Evolutionary conservation across 2,113 vertebrate species (phyloP).

Genomic region (Barnardius zonarius): DNA sequence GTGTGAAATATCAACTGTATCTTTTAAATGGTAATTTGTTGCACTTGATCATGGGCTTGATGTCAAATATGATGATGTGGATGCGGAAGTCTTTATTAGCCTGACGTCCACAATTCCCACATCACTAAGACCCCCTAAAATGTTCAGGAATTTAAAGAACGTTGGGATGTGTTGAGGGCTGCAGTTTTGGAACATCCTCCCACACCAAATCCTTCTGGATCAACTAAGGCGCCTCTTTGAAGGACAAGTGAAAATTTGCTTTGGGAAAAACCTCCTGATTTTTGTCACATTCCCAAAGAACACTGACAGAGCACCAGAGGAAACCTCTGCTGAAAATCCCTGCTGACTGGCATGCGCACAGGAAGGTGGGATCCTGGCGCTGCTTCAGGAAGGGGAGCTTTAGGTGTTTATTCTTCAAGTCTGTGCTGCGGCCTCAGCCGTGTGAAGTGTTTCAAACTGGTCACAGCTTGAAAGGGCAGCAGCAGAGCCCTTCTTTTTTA

Average conservation of each 20-base stretch:
- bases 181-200: background rate
- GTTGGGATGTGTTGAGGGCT: background rate
- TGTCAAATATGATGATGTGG: background rate
- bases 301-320: background rate
- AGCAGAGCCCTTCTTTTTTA: background rate
- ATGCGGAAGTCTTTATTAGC: background rate
- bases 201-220: background rate
- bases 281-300: background rate
- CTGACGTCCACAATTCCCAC: background rate
- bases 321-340: background rate
- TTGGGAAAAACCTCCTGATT: background rate
- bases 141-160: background rate
- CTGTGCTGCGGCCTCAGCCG: background rate
- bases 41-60: background rate
- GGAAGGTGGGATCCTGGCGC: background rate
- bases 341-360: background rate
- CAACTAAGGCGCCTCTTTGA: background rate
- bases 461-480: background rate
- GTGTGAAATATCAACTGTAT: background rate
- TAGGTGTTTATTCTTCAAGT: background rate
- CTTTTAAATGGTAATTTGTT: constrained; percentile 24
- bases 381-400: background rate
- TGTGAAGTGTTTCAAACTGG: background rate
- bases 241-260: background rate
- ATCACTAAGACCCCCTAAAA: background rate